phyloP scores from a whole-genome alignment of 2,888 invertebrate species.

The Reticulitermes lucifugus region DNA sequence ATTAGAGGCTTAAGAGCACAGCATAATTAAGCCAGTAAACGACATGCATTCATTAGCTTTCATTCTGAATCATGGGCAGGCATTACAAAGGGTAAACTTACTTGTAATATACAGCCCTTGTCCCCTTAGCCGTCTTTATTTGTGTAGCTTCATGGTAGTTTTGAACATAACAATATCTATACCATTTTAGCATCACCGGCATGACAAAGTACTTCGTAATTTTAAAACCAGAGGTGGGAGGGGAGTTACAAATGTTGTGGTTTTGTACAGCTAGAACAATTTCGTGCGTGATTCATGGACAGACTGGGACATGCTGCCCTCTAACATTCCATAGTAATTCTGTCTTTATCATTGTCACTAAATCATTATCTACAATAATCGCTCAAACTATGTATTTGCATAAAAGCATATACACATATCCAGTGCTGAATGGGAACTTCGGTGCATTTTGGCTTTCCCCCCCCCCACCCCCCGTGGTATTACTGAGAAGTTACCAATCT shows the following conservation, averaged over 20 bases:
- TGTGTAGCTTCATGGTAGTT: neutral
- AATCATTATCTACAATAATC: slow-evolving; percentile 20
- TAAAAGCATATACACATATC: neutral
- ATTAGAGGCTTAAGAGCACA: neutral
- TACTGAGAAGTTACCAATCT: slow-evolving; percentile 30
- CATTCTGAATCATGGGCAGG: neutral
- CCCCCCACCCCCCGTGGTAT: neutral
- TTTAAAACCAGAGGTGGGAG: neutral
- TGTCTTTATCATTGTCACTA: neutral
- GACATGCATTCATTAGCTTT: slow-evolving; percentile 1
- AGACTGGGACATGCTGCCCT: neutral
- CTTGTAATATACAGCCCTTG: neutral
- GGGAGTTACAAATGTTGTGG: neutral
- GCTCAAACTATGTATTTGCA: neutral
- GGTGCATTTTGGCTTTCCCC: neutral
- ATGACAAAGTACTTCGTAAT: slow-evolving; percentile 4
- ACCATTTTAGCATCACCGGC: neutral
- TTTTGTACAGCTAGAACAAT: neutral
- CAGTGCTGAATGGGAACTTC: neutral
- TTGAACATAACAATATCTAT: neutral
- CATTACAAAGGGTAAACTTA: neutral
- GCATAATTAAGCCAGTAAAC: neutral
- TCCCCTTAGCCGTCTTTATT: neutral
- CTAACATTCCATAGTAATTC: neutral
- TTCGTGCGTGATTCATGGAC: neutral